phyloP scores from a whole-genome alignment of 64 coral and sea anemone genomes.

The Trachythela sp. region DNA sequence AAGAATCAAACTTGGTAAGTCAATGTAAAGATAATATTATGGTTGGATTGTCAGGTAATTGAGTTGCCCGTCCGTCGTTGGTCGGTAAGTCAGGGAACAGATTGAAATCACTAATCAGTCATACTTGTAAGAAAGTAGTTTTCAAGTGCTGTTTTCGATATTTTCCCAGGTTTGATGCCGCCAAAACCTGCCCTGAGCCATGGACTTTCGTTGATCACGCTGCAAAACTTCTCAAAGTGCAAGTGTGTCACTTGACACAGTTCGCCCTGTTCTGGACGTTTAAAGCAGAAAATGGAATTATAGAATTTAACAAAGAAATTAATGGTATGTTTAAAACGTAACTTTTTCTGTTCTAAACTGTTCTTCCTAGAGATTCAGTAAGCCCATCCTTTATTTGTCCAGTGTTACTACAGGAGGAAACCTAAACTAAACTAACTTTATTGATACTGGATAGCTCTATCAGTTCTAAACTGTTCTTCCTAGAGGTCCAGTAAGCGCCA shows the following conservation, averaged over 20 bases:
- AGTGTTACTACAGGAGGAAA: no score
- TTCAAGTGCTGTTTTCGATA: neutral
- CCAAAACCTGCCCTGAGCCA: constrained; percentile 75
- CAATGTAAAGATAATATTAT: neutral
- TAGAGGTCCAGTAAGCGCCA: no score
- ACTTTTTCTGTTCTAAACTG: no score
- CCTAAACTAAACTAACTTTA: no score
- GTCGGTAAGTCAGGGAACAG: no score
- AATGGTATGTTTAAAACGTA: constrained; percentile 28
- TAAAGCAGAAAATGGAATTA: constrained; percentile 45
- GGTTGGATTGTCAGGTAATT: no score
- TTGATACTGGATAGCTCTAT: no score
- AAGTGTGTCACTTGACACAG: constrained; percentile 71
- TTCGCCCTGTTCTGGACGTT: constrained; percentile 77
- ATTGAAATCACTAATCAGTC: no score
- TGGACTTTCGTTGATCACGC: constrained; percentile 75
- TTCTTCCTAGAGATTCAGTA: no score
- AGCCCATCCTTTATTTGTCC: no score
- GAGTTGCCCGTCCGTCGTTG: no score
- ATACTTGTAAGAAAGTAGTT: neutral
- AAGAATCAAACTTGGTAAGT: constrained; percentile 77
- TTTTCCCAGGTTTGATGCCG: constrained; percentile 59
- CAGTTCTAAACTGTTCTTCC: no score
- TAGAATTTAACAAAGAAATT: constrained; percentile 47
- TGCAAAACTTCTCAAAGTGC: constrained; percentile 65